These are phyloP conservation scores for Agrochola lota DNA, from an alignment of 2,888 invertebrate species.

Conservation along the genomic window DNA sequence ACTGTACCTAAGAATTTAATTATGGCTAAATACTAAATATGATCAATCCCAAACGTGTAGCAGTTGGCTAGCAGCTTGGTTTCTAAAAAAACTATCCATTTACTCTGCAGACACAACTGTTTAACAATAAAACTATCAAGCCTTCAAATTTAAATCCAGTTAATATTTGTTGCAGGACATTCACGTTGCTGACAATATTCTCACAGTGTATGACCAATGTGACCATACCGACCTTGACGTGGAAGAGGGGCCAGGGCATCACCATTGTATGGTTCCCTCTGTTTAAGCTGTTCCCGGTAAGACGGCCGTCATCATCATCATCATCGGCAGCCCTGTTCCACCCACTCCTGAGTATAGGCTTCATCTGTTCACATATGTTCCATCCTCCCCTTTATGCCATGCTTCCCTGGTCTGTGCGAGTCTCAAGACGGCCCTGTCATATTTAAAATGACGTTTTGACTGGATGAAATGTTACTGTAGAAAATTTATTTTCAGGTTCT, in stretches of 20 bases:
- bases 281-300: conserved; percentile 95
- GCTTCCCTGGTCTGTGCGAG: no score
- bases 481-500: background rate
- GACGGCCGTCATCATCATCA: conserved; percentile 48
- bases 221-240: conserved; percentile 90
- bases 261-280: conserved; percentile 92
- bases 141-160: background rate
- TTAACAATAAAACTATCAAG: background rate
- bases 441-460: background rate
- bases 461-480: background rate
- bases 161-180: conserved; percentile 90
- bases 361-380: no score
- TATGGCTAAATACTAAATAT: background rate
- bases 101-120: background rate
- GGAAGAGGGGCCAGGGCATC: conserved; percentile 90
- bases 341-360: no score
- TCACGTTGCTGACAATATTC: conserved; percentile 93
- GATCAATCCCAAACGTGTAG: background rate
- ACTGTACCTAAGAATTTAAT: background rate
- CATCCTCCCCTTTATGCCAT: no score
- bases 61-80: background rate
- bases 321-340: no score
- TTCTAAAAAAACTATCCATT: background rate
- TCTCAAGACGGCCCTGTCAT: no score
- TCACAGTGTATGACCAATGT: conserved; percentile 94